Percentiles rank a stretch among this genome's conserved stretches.
phyloP scores from a whole-genome alignment of 1,140 invertebrate genomes.

The Mactra quadrangularis region DNA sequence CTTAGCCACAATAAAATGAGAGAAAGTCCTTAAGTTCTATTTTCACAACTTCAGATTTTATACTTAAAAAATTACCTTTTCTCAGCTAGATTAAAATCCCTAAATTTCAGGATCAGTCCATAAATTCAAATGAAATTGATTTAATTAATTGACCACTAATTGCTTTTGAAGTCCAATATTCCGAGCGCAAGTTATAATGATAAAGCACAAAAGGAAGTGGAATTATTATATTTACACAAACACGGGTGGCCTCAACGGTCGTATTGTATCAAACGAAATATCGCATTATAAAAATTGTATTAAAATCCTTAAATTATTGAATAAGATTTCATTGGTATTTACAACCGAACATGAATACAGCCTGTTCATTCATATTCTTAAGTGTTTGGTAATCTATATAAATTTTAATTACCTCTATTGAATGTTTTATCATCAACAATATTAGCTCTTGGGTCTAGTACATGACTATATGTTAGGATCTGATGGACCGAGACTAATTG shows the following conservation, averaged over 20 bases:
- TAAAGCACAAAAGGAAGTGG: constrained; percentile 18
- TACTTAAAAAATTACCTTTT: not conserved
- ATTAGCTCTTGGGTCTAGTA: not conserved
- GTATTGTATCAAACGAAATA: constrained; percentile 13
- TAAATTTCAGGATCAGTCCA: constrained; percentile 10
- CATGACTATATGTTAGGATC: constrained; percentile 2
- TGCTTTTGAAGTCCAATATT: constrained; percentile 1
- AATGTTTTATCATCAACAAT: not conserved
- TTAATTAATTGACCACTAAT: constrained; percentile 9
- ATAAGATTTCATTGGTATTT: constrained; percentile 4
- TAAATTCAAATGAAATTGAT: not conserved
- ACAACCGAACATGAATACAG: not conserved
- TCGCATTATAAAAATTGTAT: constrained; percentile 18
- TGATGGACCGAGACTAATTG: constrained; percentile 23
- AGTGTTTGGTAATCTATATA: constrained; percentile 30
- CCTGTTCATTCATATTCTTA: constrained; percentile 12
- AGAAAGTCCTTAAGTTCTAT: too few relatives aligned
- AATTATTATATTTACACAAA: not conserved
- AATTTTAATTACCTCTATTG: constrained; percentile 22
- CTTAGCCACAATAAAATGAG: too few relatives aligned
- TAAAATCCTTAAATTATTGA: constrained; percentile 12
- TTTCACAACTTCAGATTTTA: not conserved
- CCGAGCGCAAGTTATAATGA: constrained; percentile 1
- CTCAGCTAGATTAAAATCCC: not conserved
- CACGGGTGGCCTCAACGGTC: constrained; percentile 46